phyloP scores from a whole-genome alignment of 2,888 invertebrate species.

The Trachelus stipa region DNA sequence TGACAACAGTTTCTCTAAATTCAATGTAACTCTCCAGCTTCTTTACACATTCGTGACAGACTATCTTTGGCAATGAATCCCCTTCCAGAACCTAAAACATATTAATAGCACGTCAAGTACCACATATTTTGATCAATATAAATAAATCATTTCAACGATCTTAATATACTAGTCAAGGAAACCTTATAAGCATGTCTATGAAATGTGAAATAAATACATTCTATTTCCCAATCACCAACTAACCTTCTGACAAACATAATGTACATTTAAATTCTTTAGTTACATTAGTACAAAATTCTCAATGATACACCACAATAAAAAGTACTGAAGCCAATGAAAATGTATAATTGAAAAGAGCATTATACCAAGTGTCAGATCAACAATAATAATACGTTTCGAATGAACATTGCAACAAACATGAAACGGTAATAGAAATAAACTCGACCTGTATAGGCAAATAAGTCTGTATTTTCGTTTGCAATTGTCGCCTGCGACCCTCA shows the following conservation, averaged over 20 bases:
- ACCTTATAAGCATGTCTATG: background rate
- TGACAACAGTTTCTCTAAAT: slow-evolving; percentile 74
- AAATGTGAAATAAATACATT: background rate
- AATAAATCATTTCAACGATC: background rate
- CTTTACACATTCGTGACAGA: slow-evolving; percentile 74
- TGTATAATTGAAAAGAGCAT: background rate
- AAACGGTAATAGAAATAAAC: slow-evolving; percentile 15
- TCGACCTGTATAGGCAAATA: slow-evolving; percentile 74
- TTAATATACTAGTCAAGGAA: background rate
- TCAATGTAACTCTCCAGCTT: slow-evolving; percentile 73
- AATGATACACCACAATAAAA: background rate
- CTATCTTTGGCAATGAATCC: slow-evolving; percentile 77
- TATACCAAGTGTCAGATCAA: background rate
- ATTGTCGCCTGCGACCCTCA: slow-evolving; percentile 74
- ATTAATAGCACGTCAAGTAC: slow-evolving; percentile 12
- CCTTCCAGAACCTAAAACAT: slow-evolving; percentile 73
- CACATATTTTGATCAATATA: background rate
- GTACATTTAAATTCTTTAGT: background rate
- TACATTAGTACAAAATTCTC: background rate
- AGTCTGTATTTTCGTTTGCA: slow-evolving; percentile 75
- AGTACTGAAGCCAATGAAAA: background rate
- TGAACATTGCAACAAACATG: background rate
- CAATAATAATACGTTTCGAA: slow-evolving; percentile 9
- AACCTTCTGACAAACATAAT: background rate
- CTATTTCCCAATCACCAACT: background rate